Base-by-base conservation (phyloP, 2,888 invertebrate species). In the Sthenelais limicola region DNA sequence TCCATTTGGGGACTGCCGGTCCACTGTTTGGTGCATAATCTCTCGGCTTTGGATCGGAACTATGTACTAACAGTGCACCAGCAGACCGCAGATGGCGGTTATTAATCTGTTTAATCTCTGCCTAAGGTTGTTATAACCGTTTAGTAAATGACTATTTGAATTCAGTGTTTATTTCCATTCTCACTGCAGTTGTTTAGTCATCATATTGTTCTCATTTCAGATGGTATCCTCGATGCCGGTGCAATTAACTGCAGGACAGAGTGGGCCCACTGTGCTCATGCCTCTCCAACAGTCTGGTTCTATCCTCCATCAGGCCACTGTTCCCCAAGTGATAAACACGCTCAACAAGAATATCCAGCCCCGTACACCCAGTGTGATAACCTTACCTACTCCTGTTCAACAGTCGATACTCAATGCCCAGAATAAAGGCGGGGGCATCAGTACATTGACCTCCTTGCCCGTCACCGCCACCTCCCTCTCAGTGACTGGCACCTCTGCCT, bases 251-350 rank as follows among this genome's bases (percentile, higher is more conserved):
- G 52, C 68, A 1, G 56, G 56, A n/a, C 58, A 56, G 48, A 62
- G 71, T 18, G 48, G 58, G 12, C 56, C 30, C 33, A 58, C 71
- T 2, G 58, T 71, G 18, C 43, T 71, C 7, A 71, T 71, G 71
- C 71, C 71, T 2, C 26, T 71, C 7, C 71, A 71, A 32, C 71
- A 71, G 33, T 15, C 58, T 32, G 47, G 30, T 12, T 62, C 67
- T 9, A 28, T 71, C 9, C 21, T 62, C 15, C 58, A 58, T 21
- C 69, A 28, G 24, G 69, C 32, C 33, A 26, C 28, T 21, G 33
- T 70, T 5, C 21, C 30, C n/a, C 71, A 71, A 49, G 48, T 71
- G 5, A 28, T 71, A 28, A 58, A 58, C 33, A 32, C 56, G 2
- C 21, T 43, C 28, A 30, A 33, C n/a, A 71, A 71, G 43, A 32